A percentile compares a stretch with the other conserved stretches of the same genome.
Evolutionary conservation across 2,113 vertebrate genomes (phyloP).

Genomic region (Scytalopus superciliaris): DNA sequence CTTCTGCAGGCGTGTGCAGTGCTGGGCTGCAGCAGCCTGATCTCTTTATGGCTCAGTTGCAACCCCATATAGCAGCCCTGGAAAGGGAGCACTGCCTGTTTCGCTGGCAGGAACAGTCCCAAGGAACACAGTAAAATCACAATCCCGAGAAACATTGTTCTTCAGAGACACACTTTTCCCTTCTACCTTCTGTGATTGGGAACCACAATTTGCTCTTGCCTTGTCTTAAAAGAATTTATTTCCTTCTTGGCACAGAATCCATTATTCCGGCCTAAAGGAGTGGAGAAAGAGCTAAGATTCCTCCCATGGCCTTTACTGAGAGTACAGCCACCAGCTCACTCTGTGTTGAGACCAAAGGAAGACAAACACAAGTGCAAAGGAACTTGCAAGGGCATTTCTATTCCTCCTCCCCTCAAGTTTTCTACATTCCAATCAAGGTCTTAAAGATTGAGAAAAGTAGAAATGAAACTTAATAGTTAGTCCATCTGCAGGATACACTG

Average conservation of each 20-base stretch:
- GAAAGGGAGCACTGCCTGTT: neutral
- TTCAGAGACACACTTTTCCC: neutral
- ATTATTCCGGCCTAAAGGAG: neutral
- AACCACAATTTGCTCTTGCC: neutral
- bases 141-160: conserved; percentile 11
- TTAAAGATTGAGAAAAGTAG: neutral
- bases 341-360: neutral
- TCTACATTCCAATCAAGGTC: neutral
- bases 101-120: neutral
- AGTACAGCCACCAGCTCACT: neutral
- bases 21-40: neutral
- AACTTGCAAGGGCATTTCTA: neutral
- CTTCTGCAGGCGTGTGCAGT: neutral
- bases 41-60: neutral
- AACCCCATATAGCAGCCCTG: neutral
- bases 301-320: neutral
- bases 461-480: neutral
- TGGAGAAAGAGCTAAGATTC: neutral
- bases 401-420: neutral
- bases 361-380: neutral
- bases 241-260: neutral
- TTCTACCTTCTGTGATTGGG: neutral
- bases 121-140: neutral
- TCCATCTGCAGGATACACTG: neutral
- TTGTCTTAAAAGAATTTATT: neutral